Base-by-base conservation (phyloP, 2,888 invertebrate species). In the Aphrophora alni region DNA sequence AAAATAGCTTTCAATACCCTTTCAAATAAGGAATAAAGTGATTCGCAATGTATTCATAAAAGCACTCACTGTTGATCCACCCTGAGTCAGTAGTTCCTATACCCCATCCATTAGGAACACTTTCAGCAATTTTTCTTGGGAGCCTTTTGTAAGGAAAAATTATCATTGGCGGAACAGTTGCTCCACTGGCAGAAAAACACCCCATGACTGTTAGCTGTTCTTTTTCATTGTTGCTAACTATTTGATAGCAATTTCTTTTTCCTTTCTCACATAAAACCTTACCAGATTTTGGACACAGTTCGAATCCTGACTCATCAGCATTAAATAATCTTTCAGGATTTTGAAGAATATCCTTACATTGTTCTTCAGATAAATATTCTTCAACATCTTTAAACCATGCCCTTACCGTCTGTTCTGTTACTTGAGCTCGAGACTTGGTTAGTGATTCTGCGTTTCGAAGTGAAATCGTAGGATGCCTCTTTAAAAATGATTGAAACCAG, bases 401-500 rank as follows among this genome's bases (percentile, higher is more conserved):
- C 25, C 27, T 27, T 12, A 77, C 17, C 17, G 24, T 69, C 68
- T 69, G 3, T 28, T 77, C 59, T 1, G 77, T 77, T 17, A 77
- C 77, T 10, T 69, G 14, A 12, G 77, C 68, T 77, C 77, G 17
- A 7, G n/a, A n/a, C n/a, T 27, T 77, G 17, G 76, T 76, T 8
- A 68, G 69, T 27, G 69, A 27, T 77, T 77, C 77, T 3, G 69
- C 68, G 28, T 77, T 33, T 28, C 68, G 27, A 24, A 17, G 28
- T n/a, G 77, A 59, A 69, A 77, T 77, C 7, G 24, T 77, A 8
- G 68, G 28, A 33, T 77, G 68, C 7, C 77, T 27, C 7, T 69
- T 68, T 69, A 77, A 77, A 28, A 69, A 69, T n/a, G 12, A 28
- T 51, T 77, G 27, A 69, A 77, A 77, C 77, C 77, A 77, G 21